Evolutionary conservation across 2,113 vertebrate species (phyloP), one percentile per base, ranked within the genome.

Genomic region (Actenoides lindsayi): DNA sequence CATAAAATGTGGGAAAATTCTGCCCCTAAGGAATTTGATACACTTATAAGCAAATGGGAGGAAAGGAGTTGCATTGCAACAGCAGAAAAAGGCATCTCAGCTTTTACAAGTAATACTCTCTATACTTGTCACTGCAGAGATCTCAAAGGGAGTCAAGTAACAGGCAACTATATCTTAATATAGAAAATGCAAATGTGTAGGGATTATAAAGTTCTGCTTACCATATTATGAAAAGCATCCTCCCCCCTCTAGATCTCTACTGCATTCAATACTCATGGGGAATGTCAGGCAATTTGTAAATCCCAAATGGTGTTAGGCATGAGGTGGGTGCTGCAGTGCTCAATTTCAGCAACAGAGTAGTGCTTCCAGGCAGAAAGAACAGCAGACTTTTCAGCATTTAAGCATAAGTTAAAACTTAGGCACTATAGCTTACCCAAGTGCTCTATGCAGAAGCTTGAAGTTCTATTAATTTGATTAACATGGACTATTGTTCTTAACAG

Each of bases 281-380:
- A 87, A 31, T 9, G 13, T 67, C 77, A 91, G 75, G 87, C 70
- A 87, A 89, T 95, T 91, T 89, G 51, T 91, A 82, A 94, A 87
- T 95, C 91, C 87, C 94, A 87, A 13, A 71, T 57, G 91, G 11
- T 63, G 8, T 35, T 71, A 75, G 21, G 33, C 69, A 76, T 42
- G 73, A 90, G 69, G 83, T 82, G 91, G 80, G 65, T 91, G 74
- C 69, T 82, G 65, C 62, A 87, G 42, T 56, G 60, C 86, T 89
- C 60, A 83, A 39, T 50, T 93, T 83, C 69, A 82, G 57, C 77
- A 95, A 93, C 69, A 82, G 6, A 68, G 77, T 60, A 95, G n/a
- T 0, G 44, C 74, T 96, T 78, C 70, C n/a, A 51, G 94, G 83
- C 80, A 95, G 56, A 89, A 81, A 78, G 56, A 94, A 39, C 51